A percentile compares a stretch with the other conserved stretches of the same genome.
phyloP scores from a whole-genome alignment of 2,888 invertebrate genomes.

The Nomada hirtipes region DNA sequence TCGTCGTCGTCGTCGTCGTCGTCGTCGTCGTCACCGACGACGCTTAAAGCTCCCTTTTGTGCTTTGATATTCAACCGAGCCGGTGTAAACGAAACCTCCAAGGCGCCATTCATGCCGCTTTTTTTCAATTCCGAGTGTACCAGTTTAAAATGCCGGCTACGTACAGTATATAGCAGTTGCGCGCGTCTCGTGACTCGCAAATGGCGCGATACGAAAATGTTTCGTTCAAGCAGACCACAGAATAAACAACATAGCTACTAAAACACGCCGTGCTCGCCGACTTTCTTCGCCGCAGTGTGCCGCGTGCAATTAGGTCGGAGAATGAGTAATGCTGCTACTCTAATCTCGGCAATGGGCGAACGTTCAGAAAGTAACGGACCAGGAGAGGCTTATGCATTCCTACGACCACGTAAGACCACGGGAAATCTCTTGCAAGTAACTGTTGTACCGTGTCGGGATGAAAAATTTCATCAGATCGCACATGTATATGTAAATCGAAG shows the following conservation, averaged over 20 bases:
- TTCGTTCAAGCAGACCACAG: conserved; percentile 39
- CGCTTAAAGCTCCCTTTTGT: conserved; percentile 53
- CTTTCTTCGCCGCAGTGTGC: conserved; percentile 52
- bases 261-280: conserved; percentile 14
- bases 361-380: conserved; percentile 45
- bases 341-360: conserved; percentile 59
- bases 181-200: conserved; percentile 10
- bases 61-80: conserved; percentile 62
- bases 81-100: conserved; percentile 59
- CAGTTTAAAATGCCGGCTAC: conserved; percentile 39
- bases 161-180: not conserved
- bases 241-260: conserved; percentile 42
- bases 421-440: conserved; percentile 34
- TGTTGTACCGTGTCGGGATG: conserved; percentile 7
- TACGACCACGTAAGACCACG: conserved; percentile 31
- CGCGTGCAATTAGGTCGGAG: conserved; percentile 54
- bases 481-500: not conserved
- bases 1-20: not conserved
- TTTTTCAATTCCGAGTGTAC: conserved; percentile 48
- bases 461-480: conserved; percentile 9
- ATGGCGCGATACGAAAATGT: conserved; percentile 45
- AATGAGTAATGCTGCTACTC: conserved; percentile 61
- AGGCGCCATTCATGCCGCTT: conserved; percentile 47
- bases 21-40: not conserved
- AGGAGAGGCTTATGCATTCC: conserved; percentile 21